phyloP scores from a whole-genome alignment of 2,888 invertebrate genomes.

The Drosophila antonietae region DNA sequence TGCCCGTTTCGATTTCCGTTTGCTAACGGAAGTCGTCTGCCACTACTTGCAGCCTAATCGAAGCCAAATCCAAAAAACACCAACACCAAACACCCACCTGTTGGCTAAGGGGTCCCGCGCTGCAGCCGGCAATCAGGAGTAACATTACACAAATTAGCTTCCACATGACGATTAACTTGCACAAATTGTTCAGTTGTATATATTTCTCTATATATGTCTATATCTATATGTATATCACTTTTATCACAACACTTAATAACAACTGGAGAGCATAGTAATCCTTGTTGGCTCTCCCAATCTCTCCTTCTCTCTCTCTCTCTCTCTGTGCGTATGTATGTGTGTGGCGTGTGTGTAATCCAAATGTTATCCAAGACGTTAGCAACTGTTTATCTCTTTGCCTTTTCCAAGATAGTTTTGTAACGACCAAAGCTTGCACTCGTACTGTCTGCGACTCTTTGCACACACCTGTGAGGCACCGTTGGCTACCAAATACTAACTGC shows the following conservation, averaged over 20 bases:
- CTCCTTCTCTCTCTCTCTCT: neutral
- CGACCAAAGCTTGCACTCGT: slow-evolving; percentile 84
- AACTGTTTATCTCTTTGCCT: slow-evolving; percentile 2
- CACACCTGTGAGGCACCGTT: slow-evolving; percentile 84
- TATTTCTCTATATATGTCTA: slow-evolving; percentile 1
- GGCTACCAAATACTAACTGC: slow-evolving; percentile 85
- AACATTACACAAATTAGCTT: slow-evolving; percentile 74
- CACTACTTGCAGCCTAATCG: slow-evolving; percentile 16
- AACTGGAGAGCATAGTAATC: slow-evolving; percentile 67
- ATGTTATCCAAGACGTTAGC: slow-evolving; percentile 40
- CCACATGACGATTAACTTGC: slow-evolving; percentile 70
- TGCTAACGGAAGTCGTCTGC: slow-evolving; percentile 66
- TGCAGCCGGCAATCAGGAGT: slow-evolving; percentile 74
- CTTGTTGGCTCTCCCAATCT: slow-evolving; percentile 35
- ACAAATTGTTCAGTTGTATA: slow-evolving; percentile 40
- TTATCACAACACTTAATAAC: slow-evolving; percentile 25
- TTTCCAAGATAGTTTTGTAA: slow-evolving; percentile 29
- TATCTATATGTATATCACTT: slow-evolving; percentile 37
- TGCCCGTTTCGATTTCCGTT: slow-evolving; percentile 66
- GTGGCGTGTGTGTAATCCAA: slow-evolving; percentile 36
- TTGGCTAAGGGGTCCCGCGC: slow-evolving; percentile 80
- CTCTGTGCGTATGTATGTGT: slow-evolving; percentile 10
- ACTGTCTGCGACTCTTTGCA: slow-evolving; percentile 55
- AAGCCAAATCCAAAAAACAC: slow-evolving; percentile 5
- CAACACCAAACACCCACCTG: slow-evolving; percentile 76